Percentiles rank a stretch among this genome's conserved stretches.
Conservation (phyloP, 92 coral and sea anemone species). For the Zoanthus solanderi region DNA sequence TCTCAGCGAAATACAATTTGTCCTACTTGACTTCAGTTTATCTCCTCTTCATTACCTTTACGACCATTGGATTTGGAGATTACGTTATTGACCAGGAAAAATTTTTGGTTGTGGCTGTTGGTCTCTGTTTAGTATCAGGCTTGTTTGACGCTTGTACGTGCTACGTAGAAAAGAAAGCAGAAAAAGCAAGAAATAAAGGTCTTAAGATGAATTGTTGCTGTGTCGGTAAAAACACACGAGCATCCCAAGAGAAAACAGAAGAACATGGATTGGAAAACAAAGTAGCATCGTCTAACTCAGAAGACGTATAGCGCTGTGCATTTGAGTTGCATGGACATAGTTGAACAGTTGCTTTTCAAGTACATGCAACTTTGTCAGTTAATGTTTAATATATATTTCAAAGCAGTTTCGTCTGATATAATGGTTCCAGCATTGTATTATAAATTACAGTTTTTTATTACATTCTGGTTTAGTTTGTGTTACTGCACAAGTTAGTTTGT, state of each 20-base stretch:
- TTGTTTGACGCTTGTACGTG: constrained; percentile 5
- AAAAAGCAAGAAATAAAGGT: not conserved
- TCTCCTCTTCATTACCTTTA: constrained; percentile 15
- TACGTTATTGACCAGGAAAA: not conserved
- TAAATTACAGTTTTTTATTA: too few species aligned
- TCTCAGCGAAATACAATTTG: not conserved
- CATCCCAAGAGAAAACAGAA: not conserved
- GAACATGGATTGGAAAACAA: constrained; percentile 10
- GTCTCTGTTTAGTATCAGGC: constrained; percentile 15
- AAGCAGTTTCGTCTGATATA: too few species aligned
- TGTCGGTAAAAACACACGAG: constrained; percentile 9
- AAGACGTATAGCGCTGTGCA: not conserved
- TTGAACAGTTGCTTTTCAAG: too few species aligned
- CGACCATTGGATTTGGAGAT: constrained; percentile 27
- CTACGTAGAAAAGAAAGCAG: constrained; percentile 10
- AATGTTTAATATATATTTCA: too few species aligned
- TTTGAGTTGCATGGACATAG: not conserved
- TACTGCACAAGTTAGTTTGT: too few species aligned
- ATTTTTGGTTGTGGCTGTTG: not conserved
- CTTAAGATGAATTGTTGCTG: not conserved
- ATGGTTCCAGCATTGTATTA: too few species aligned
- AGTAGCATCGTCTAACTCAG: not conserved
- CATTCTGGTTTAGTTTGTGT: too few species aligned
- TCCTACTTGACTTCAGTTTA: constrained; percentile 25
- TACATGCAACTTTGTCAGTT: too few species aligned